Evolutionary conservation across 1,140 invertebrate genomes (phyloP).

Genomic region (Drosophila prosaltans): DNA sequence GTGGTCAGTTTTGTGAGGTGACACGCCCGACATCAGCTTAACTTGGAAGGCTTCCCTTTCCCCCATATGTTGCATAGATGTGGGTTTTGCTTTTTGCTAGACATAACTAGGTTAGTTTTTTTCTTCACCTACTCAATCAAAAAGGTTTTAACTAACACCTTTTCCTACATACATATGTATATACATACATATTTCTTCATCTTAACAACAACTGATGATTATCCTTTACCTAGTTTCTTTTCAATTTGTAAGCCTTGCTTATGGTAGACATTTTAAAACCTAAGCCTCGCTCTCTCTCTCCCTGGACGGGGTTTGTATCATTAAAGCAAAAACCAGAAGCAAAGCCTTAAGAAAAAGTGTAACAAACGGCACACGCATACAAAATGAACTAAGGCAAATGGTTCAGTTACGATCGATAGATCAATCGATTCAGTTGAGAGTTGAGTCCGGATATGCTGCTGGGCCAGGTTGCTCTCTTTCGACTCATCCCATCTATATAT

Average conservation of each 20-base stretch:
- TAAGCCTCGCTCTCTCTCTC: slow-evolving; percentile 16
- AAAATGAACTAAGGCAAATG: slow-evolving; percentile 32
- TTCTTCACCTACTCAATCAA: neutral
- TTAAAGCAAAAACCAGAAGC: slow-evolving; percentile 62
- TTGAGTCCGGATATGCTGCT: slow-evolving; percentile 18
- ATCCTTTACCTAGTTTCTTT: neutral
- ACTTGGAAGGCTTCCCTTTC: slow-evolving; percentile 9
- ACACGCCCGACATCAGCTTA: slow-evolving; percentile 40
- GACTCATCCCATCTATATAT: slow-evolving; percentile 37
- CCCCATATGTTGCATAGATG: neutral
- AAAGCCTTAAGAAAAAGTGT: slow-evolving; percentile 70
- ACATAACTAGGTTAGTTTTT: neutral
- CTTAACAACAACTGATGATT: neutral
- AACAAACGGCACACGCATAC: slow-evolving; percentile 73
- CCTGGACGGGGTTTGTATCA: slow-evolving; percentile 67
- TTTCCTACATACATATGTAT: neutral
- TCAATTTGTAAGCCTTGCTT: slow-evolving; percentile 52
- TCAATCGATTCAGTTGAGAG: neutral
- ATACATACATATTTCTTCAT: neutral
- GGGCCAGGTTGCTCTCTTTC: slow-evolving; percentile 76
- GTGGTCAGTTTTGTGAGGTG: slow-evolving; percentile 69
- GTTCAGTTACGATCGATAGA: neutral
- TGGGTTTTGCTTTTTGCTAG: neutral
- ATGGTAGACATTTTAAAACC: slow-evolving; percentile 34
- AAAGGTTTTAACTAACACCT: neutral